Conservation (phyloP, 2,797 vertebrate species). For the Epinephelus coioides region DNA sequence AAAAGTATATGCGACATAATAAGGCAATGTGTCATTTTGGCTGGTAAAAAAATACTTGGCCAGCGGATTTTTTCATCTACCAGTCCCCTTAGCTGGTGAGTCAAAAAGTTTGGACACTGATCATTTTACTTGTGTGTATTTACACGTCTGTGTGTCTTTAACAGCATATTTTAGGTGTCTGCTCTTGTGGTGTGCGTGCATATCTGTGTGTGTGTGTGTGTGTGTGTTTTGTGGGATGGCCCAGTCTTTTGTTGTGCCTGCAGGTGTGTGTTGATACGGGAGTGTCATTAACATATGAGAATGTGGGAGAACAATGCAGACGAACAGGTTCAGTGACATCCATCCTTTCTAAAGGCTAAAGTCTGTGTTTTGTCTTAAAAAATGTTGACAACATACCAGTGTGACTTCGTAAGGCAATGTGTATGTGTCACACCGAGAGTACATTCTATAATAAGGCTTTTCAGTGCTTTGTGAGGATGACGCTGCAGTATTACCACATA, state of each 20-base stretch:
- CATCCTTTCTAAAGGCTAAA: neutral
- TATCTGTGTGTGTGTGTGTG: neutral
- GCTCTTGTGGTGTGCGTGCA: neutral
- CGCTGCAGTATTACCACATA: neutral
- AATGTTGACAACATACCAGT: conserved; percentile 14
- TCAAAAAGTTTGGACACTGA: neutral
- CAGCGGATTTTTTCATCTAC: too few relatives aligned
- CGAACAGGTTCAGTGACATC: conserved; percentile 69
- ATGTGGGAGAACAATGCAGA: conserved; percentile 57
- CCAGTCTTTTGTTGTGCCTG: conserved; percentile 17
- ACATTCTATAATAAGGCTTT: neutral
- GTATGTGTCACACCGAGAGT: neutral
- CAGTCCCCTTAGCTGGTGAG: too few relatives aligned
- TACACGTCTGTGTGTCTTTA: conserved; percentile 26
- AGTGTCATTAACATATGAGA: neutral
- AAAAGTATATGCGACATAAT: too few relatives aligned
- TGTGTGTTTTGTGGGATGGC: neutral
- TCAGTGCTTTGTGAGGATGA: conserved; percentile 16
- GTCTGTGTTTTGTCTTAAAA: neutral
- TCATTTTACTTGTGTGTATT: conserved; percentile 14
- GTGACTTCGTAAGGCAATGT: neutral
- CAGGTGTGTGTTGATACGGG: conserved; percentile 24
- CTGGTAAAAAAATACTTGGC: too few relatives aligned
- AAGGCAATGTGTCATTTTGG: too few relatives aligned
- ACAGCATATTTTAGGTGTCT: neutral